These are phyloP conservation scores for Leptopterna dolabrata DNA, from an alignment of 2,888 invertebrate species.

Conservation along the genomic window DNA sequence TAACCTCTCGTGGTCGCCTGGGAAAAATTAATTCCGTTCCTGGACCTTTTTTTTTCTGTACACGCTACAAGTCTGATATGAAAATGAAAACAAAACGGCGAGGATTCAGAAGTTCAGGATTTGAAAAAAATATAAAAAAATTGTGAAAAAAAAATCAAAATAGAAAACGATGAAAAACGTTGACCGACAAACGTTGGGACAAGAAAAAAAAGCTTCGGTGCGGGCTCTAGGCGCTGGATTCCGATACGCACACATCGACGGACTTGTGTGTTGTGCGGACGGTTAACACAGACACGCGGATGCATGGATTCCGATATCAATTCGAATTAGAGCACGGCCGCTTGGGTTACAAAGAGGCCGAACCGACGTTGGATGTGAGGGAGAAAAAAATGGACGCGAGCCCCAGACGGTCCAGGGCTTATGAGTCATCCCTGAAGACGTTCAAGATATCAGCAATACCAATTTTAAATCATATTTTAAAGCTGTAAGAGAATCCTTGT, in stretches of 20 bases:
- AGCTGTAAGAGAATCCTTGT: too few relatives aligned
- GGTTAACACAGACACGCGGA: background rate
- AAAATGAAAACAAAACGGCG: background rate
- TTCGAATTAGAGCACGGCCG: slow-evolving; percentile 39
- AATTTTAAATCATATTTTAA: too few relatives aligned
- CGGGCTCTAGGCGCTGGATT: background rate
- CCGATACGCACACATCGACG: background rate
- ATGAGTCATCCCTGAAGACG: background rate
- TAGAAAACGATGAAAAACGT: background rate
- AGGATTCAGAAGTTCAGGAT: background rate
- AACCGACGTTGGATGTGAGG: background rate
- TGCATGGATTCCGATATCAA: slow-evolving; percentile 39
- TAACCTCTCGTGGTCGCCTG: background rate
- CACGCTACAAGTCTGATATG: too few relatives aligned
- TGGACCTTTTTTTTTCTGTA: background rate
- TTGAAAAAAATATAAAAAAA: background rate
- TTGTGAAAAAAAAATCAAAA: background rate
- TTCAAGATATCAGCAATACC: too few relatives aligned
- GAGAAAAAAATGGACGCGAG: slow-evolving; percentile 25
- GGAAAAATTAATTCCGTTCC: background rate
- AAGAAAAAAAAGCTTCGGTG: background rate
- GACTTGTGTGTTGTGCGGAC: background rate
- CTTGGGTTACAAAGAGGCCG: slow-evolving; percentile 45
- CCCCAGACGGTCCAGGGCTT: background rate
- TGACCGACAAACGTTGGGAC: background rate